phyloP scores from a whole-genome alignment of 2,888 invertebrate genomes.

The Tenthredo notha region DNA sequence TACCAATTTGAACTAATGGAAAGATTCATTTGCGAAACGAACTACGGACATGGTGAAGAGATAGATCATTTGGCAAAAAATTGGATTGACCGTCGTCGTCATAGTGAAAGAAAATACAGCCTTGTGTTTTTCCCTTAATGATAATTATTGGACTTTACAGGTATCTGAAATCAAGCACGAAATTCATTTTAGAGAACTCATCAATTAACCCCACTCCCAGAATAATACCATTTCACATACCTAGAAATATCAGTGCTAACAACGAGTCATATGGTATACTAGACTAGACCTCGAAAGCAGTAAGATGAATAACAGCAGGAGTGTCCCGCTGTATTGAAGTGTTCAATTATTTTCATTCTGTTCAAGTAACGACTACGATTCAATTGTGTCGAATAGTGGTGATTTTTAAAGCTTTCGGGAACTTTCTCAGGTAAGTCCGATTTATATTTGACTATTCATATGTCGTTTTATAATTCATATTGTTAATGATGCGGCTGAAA shows the following conservation, averaged over 20 bases:
- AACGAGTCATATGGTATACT: slow-evolving; percentile 23
- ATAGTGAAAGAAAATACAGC: not conserved
- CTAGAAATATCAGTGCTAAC: slow-evolving; percentile 25
- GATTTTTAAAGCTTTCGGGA: not conserved
- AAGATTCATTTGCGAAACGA: not conserved
- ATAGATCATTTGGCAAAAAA: not conserved
- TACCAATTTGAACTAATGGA: not conserved
- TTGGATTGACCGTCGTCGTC: not conserved
- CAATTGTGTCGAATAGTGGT: not conserved
- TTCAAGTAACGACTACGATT: not conserved
- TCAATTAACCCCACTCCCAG: slow-evolving; percentile 32
- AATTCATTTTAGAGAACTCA: not conserved
- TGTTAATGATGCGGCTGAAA: not conserved
- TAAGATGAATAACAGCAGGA: slow-evolving; percentile 3
- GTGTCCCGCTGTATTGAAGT: not conserved
- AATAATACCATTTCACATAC: not conserved
- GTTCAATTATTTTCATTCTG: not conserved
- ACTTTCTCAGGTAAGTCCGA: slow-evolving; percentile 2
- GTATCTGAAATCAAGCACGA: not conserved
- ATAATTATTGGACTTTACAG: not conserved
- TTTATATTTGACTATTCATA: not conserved
- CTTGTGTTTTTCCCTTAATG: not conserved
- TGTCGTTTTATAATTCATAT: not conserved
- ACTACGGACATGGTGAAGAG: not conserved
- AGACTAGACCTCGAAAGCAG: not conserved